These are phyloP conservation scores for Betta splendens DNA, from an alignment of 2,797 vertebrate species.

Conservation along the genomic window DNA sequence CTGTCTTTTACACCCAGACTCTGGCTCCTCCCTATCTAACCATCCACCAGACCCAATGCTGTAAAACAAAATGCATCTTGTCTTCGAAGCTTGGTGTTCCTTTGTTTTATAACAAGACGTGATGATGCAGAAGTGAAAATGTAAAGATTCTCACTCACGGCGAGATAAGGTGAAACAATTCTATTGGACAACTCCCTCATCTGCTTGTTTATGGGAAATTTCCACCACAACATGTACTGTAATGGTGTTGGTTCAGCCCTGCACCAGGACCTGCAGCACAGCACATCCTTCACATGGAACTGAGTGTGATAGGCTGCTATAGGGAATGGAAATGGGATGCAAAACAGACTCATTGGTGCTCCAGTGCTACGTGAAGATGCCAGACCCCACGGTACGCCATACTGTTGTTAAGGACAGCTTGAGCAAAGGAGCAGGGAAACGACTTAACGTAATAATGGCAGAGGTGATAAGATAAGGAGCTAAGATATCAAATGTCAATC, in stretches of 20 bases:
- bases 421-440: neutral
- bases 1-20: too few species aligned
- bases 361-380: neutral
- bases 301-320: slow-evolving; percentile 12
- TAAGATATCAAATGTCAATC: neutral
- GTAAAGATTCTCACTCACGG: too few species aligned
- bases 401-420: neutral
- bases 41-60: too few species aligned
- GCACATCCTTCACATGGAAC: slow-evolving; percentile 4
- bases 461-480: neutral
- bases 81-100: too few species aligned
- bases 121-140: too few species aligned
- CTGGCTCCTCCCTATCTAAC: too few species aligned
- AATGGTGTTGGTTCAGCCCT: neutral
- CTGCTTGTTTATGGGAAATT: too few species aligned
- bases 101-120: too few species aligned
- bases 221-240: too few species aligned
- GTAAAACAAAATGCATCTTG: too few species aligned
- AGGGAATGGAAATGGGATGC: slow-evolving; percentile 34
- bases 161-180: too few species aligned
- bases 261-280: neutral
- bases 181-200: too few species aligned
- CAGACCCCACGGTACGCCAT: neutral
- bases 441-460: neutral
- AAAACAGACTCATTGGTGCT: slow-evolving; percentile 14